A percentile compares a stretch with the other conserved stretches of the same genome.
Evolutionary conservation across 2,797 vertebrate species (phyloP).

Genomic region (Phoeniculus purpureus): DNA sequence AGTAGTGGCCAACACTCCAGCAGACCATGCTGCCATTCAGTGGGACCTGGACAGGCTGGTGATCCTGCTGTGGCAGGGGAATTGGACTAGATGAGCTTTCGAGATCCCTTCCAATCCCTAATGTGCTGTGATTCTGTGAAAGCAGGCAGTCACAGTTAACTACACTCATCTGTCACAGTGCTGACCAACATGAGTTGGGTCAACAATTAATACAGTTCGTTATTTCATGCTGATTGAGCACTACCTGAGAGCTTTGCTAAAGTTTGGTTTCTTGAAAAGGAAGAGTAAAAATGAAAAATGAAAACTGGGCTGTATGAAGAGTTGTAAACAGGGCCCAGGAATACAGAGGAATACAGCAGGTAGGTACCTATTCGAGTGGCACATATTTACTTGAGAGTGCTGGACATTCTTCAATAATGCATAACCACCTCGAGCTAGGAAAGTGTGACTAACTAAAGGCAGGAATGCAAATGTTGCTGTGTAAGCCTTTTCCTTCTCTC

Average conservation of each 20-base stretch:
- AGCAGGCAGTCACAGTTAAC: neutral
- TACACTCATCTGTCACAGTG: neutral
- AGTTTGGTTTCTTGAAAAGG: neutral
- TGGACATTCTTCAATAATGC: slow-evolving; percentile 59
- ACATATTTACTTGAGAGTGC: neutral
- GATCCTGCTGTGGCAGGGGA: too few species aligned
- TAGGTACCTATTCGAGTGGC: slow-evolving; percentile 16
- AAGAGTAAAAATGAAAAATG: neutral
- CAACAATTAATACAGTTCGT: neutral
- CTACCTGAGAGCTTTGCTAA: neutral
- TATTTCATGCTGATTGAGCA: neutral
- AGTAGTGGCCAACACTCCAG: too few species aligned
- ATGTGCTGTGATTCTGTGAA: neutral
- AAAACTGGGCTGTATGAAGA: neutral
- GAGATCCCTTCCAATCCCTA: neutral
- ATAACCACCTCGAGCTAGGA: slow-evolving; percentile 19
- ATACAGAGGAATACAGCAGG: neutral
- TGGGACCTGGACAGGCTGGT: too few species aligned
- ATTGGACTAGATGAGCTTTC: too few species aligned
- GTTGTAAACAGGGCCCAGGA: neutral
- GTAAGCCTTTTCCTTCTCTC: slow-evolving; percentile 15
- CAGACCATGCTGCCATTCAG: too few species aligned
- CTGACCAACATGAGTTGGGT: neutral
- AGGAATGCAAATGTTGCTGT: slow-evolving; percentile 3
- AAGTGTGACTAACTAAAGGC: slow-evolving; percentile 3